phyloP scores from a whole-genome alignment of 1,140 invertebrate genomes.

The Latrodectus geometricus region DNA sequence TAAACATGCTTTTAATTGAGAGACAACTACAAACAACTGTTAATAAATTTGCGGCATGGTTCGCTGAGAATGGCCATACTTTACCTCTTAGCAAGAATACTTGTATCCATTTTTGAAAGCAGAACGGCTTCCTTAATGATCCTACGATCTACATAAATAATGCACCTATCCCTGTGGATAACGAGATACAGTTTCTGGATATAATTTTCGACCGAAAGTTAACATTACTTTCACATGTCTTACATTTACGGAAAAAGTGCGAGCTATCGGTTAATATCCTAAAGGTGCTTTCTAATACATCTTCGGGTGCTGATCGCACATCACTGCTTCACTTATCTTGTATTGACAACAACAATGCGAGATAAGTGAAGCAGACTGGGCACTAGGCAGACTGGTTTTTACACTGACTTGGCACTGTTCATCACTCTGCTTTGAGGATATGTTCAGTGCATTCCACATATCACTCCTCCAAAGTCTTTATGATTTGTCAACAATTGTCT shows the following conservation, averaged over 20 bases:
- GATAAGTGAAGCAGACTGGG: too few species aligned
- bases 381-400: constrained; percentile 9
- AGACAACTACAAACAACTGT: too few species aligned
- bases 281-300: background rate
- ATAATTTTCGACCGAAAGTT: background rate
- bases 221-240: constrained; percentile 28
- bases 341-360: too few species aligned
- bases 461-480: background rate
- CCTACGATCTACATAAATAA: background rate
- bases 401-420: background rate
- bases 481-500: too few species aligned
- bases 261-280: background rate
- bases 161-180: background rate
- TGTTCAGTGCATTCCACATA: background rate
- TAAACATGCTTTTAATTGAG: too few species aligned
- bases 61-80: background rate
- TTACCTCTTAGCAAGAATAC: background rate
- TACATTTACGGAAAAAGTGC: background rate
- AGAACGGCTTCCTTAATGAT: background rate
- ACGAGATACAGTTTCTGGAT: background rate
- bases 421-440: background rate
- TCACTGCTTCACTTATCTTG: background rate
- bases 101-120: background rate
- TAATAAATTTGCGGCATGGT: background rate
- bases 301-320: background rate